These are phyloP conservation scores for Spodoptera exigua DNA, from an alignment of 2,888 invertebrate species.

Conservation along the genomic window DNA sequence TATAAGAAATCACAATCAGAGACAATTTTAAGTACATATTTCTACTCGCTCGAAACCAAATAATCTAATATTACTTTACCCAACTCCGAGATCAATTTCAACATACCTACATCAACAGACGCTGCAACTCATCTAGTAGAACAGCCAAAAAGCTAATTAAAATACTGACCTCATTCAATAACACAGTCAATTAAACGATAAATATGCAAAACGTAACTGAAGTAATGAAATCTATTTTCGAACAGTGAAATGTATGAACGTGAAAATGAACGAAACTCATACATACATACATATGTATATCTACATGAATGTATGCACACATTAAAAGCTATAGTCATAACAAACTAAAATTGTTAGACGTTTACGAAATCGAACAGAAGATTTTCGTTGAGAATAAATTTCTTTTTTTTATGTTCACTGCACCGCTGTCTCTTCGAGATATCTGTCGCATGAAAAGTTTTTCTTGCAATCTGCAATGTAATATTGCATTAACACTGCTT, in stretches of 20 bases:
- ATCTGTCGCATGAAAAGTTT: no score
- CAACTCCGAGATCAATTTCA: no score
- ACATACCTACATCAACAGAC: no score
- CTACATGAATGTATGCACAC: background rate
- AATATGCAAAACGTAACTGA: conserved; percentile 9
- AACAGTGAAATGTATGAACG: conserved; percentile 7
- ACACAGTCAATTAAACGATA: conserved; percentile 8
- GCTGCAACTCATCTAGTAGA: no score
- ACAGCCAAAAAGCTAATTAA: background rate
- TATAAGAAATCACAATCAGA: no score
- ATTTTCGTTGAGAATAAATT: background rate
- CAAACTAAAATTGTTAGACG: conserved; percentile 11
- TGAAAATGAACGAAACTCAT: conserved; percentile 7
- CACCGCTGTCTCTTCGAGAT: no score
- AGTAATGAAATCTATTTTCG: conserved; percentile 32
- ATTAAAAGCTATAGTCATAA: conserved; percentile 23
- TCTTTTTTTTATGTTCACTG: background rate
- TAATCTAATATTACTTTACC: no score
- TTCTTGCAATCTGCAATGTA: no score
- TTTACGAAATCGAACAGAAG: conserved; percentile 13
- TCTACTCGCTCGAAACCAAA: no score
- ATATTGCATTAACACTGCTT: no score
- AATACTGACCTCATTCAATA: conserved; percentile 19
- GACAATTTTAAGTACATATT: no score
- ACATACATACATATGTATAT: background rate